phyloP scores from a whole-genome alignment of 2,113 vertebrate genomes.

The Etheostoma spectabile region DNA sequence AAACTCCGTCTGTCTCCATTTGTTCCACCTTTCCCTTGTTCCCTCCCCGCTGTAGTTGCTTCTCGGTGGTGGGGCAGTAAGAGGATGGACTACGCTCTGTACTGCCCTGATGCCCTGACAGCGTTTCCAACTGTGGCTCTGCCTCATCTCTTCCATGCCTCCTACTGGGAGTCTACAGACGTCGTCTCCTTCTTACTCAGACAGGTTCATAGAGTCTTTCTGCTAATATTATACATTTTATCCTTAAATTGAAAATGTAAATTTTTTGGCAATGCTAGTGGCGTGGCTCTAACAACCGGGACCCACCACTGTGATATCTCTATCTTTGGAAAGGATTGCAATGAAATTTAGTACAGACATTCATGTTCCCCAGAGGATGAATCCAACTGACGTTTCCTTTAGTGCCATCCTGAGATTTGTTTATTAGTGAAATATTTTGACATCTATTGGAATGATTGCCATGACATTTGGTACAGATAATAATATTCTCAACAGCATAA shows the following conservation, averaged over 20 bases:
- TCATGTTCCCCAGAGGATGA: not conserved
- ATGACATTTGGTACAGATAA: not conserved
- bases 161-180: constrained; percentile 98
- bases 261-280: no score
- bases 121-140: constrained; percentile 96
- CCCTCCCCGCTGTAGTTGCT: constrained; percentile 83
- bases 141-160: constrained; percentile 97
- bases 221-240: not conserved
- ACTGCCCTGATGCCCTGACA: constrained; percentile 94
- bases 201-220: constrained; percentile 84
- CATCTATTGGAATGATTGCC: not conserved
- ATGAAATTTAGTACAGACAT: not conserved
- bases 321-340: not conserved
- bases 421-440: no score
- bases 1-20: not conserved
- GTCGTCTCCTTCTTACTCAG: constrained; percentile 95
- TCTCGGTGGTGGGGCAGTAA: constrained; percentile 98
- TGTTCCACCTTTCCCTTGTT: constrained; percentile 1
- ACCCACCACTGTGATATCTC: not conserved
- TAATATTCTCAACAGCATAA: no score
- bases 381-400: not conserved
- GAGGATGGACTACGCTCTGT: constrained; percentile 95
- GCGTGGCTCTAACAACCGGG: not conserved
- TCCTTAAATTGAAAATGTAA: not conserved
- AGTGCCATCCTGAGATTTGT: no score